phyloP scores from a whole-genome alignment of 2,797 vertebrate species.

The Amblyopsis hoosieri region DNA sequence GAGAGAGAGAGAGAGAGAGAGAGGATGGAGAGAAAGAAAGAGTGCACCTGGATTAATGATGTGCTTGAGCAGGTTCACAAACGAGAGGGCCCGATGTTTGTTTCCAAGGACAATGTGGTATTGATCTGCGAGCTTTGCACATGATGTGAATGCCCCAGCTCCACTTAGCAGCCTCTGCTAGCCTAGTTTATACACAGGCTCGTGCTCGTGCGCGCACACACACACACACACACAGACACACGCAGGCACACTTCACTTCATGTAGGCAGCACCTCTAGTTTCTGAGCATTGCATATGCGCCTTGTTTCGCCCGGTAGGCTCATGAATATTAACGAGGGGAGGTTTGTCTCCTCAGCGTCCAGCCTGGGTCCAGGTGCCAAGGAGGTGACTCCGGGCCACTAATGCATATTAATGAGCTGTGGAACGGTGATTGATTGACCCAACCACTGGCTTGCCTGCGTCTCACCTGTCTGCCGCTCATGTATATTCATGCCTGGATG shows the following conservation, averaged over 20 bases:
- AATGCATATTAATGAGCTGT: conserved; percentile 79
- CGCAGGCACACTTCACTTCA: conserved; percentile 14
- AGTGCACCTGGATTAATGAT: conserved; percentile 77
- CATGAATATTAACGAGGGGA: conserved; percentile 76
- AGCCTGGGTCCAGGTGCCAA: conserved; percentile 60
- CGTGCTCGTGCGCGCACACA: background rate
- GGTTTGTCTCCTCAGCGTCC: conserved; percentile 64
- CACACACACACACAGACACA: background rate
- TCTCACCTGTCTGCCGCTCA: conserved; percentile 72
- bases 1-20: conserved; percentile 8
- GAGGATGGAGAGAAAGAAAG: conserved; percentile 2
- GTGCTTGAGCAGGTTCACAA: conserved; percentile 80
- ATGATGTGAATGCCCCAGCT: conserved; percentile 64
- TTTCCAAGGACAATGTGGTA: conserved; percentile 80
- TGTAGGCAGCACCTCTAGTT: conserved; percentile 25
- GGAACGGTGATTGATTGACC: conserved; percentile 81
- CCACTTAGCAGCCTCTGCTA: conserved; percentile 42
- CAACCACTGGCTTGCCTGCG: conserved; percentile 70
- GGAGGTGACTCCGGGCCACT: conserved; percentile 74
- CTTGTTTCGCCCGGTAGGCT: conserved; percentile 60
- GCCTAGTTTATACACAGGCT: conserved; percentile 5
- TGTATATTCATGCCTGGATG: conserved; percentile 80
- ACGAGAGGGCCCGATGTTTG: conserved; percentile 77
- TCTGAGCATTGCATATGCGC: conserved; percentile 51
- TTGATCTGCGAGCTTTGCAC: conserved; percentile 72